Evolutionary conservation across 2,888 invertebrate genomes (phyloP).

Genomic region (Busseola fusca): DNA sequence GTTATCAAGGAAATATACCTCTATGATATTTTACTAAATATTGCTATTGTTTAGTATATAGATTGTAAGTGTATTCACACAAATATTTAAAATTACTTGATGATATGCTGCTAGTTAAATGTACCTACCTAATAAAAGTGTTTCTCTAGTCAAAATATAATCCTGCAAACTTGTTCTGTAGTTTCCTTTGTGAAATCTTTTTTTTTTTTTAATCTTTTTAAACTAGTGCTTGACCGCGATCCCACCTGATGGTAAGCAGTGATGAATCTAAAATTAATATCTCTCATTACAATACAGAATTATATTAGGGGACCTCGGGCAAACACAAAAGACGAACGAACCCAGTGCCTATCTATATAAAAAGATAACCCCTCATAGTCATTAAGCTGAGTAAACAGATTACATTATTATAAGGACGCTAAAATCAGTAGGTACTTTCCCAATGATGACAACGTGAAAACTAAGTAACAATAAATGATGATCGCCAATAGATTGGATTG

Average conservation of each 20-base stretch:
- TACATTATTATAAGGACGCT: too few species aligned
- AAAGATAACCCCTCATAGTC: neutral
- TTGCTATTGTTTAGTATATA: neutral
- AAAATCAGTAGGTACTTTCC: neutral
- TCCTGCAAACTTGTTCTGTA: slow-evolving; percentile 1
- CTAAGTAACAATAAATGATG: too few species aligned
- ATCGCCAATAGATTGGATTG: too few species aligned
- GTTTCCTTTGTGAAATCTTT: slow-evolving; percentile 12
- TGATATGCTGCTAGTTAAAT: neutral
- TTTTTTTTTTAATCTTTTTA: too few species aligned
- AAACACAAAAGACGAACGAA: neutral
- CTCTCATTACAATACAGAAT: neutral
- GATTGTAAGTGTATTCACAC: neutral
- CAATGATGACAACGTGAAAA: neutral
- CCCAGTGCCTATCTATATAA: neutral
- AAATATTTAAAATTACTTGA: neutral
- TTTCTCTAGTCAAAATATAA: slow-evolving; percentile 37
- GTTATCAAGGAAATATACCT: slow-evolving; percentile 40
- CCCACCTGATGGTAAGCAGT: too few species aligned
- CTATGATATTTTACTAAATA: neutral
- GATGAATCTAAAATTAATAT: neutral
- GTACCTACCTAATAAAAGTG: slow-evolving; percentile 4
- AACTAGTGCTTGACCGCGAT: too few species aligned
- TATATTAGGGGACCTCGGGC: neutral
- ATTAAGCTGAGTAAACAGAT: slow-evolving; percentile 17